These are phyloP conservation scores for Hipposideros armiger DNA, from an alignment of 2,113 vertebrate genomes.

Conservation along the genomic window DNA sequence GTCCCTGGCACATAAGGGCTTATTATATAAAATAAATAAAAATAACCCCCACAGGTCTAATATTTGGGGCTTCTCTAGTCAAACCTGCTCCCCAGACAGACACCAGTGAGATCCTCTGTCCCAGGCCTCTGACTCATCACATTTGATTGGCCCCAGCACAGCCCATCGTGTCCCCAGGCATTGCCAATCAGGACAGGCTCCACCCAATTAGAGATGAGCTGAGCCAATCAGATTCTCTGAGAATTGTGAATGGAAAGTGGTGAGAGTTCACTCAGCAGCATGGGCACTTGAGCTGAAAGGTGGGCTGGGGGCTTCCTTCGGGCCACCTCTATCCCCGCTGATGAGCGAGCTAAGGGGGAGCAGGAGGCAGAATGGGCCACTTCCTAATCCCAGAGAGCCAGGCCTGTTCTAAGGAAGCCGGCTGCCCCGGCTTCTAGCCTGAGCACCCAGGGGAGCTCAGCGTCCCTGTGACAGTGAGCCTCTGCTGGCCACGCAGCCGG, in stretches of 20 bases:
- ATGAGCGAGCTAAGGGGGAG: too few species aligned
- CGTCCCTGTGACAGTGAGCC: fast-evolving
- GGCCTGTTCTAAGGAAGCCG: too few species aligned
- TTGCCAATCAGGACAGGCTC: neutral
- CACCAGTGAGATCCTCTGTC: fast-evolving
- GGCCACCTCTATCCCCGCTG: neutral
- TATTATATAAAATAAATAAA: neutral
- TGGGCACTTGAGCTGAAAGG: neutral
- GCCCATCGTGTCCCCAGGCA: neutral
- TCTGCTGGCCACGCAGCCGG: fast-evolving
- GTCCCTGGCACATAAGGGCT: neutral
- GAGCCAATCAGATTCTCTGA: neutral
- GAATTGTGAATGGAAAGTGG: neutral
- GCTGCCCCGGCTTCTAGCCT: neutral
- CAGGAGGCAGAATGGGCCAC: neutral
- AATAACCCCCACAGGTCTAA: neutral
- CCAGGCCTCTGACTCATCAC: fast-evolving
- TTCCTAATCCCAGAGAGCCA: neutral
- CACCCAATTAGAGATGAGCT: neutral
- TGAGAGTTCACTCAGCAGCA: fast-evolving
- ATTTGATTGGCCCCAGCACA: neutral
- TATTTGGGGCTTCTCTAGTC: fast-evolving
- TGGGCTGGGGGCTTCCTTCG: neutral
- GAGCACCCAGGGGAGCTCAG: neutral
- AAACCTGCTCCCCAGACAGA: neutral